Evolutionary conservation across 2,888 invertebrate species (phyloP), one percentile per base, ranked within the genome.

Genomic region (Archaeoteleia sp.): DNA sequence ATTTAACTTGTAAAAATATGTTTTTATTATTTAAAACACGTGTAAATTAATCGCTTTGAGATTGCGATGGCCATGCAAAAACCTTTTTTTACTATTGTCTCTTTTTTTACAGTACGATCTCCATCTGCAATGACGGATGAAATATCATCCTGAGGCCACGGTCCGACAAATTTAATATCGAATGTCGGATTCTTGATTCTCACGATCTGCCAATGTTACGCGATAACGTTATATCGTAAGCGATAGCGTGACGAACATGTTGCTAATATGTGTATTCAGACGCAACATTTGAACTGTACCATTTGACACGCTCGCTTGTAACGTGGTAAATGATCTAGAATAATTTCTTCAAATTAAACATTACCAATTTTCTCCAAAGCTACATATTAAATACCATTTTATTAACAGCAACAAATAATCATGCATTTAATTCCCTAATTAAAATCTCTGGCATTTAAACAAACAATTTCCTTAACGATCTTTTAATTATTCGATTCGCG

Each of bases 121-220:
- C 35, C 46, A 58, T 48, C 54, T 45, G 55, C 51, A 61, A 61
- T 55, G 34, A 48, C 51, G 55, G 61, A 67, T 67, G 67, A 62
- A 67, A 62, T 67, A 67, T 67, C 67, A 67, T 45, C 67, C 51
- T 48, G 45, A 57, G 57, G 51, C 62, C 57, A 67, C 57, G 67
- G 34, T 53, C 51, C 62, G 62, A 40, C 67, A 53, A 57, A 67
- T 67, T 62, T 62, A 46, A 37, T 55, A 57, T 67, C 62, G 53
- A 48, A 57, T 67, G 67, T 57, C 67, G 57, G 61, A 53, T 51
- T 49, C 35, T 13, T 40, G 51, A 40, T 67, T 67, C 67, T 48
- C 67, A 67, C 67, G 57, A 62, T 55, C 62, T 12, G 30, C 61
- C 34, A 55, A 61, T 49, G 61, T 67, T 67, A 67, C 60, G 60